Evolutionary conservation across 1,140 invertebrate species (phyloP), one percentile per base, ranked within the genome.

Genomic region (Potamilus streckersoni): DNA sequence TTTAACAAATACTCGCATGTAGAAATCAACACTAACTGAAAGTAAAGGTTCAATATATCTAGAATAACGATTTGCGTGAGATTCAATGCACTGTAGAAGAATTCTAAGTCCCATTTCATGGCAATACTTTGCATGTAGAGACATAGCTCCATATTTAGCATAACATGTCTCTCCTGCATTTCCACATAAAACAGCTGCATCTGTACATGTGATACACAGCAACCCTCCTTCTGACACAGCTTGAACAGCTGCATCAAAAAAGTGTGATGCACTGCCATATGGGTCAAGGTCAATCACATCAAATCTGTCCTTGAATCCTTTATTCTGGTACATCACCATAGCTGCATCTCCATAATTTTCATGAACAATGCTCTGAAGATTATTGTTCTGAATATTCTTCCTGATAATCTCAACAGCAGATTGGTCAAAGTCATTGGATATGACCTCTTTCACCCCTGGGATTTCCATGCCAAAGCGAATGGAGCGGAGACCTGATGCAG

Each of bases 91-190:
- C 85, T 97, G 95, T 27, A 99, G 90, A 31, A 99, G 90, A 85
- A 99, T 99, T 81, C 98, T 92, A 14, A 99, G 86, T 12, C 95
- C 97, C 92, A 98, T 95, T 93, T 99, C 98, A 92, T 99, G 98
- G 86, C 97, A 99, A 79, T 93, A 93, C 86, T 95, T 96, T 19
- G 93, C 94, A 83, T 94, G 94, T 14, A 99, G 86, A 3, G 97
- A 95, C 72, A 98, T 91, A 14, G 97, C 93, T 6, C 97, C 97
- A 90, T 99, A 99, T 92, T 99, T 98, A 1, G 93, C 93, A 85
- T 94, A 96, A 88, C 96, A 99, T 0, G 97, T 96, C 90, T 99
- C 97, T 1, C 96, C 94, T 6, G 94, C 93, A 91, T 98, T 99
- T 2, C 98, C 98, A 82, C 97, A 97, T 64, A 99, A 90, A 16